Conservation (phyloP, 1,140 invertebrate species). For the Megalopta genalis region DNA sequence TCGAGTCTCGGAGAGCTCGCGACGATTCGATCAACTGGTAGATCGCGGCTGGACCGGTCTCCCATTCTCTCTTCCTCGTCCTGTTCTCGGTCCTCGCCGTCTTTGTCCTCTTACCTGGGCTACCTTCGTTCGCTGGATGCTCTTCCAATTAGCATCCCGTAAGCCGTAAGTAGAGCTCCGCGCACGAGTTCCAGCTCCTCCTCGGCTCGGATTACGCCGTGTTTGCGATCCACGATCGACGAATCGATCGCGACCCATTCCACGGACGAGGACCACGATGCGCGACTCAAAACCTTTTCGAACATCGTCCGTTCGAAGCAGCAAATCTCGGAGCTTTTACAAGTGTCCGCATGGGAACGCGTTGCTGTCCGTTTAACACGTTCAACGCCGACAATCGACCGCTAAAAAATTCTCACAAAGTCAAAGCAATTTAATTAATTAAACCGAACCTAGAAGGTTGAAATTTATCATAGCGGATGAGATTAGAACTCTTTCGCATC, state of each 20-base stretch:
- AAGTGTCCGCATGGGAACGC: too few species aligned
- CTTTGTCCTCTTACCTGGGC: neutral
- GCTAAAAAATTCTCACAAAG: too few species aligned
- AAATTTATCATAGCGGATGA: too few species aligned
- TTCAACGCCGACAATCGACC: too few species aligned
- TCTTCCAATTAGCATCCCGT: slow-evolving; percentile 50
- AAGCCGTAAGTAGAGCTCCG: slow-evolving; percentile 12
- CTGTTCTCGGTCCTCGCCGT: neutral
- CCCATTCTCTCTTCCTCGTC: slow-evolving; percentile 6
- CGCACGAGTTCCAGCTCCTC: neutral
- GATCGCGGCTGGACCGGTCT: slow-evolving; percentile 47
- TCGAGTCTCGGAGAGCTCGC: slow-evolving; percentile 2
- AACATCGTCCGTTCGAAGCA: too few species aligned
- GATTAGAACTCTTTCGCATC: too few species aligned
- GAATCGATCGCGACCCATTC: neutral
- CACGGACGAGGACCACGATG: neutral
- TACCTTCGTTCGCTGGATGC: slow-evolving; percentile 5
- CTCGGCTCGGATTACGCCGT: neutral
- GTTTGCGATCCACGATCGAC: neutral
- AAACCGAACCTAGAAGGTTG: too few species aligned
- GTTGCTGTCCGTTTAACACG: too few species aligned
- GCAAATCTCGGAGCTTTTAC: too few species aligned
- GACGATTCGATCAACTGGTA: slow-evolving; percentile 39
- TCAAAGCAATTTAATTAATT: too few species aligned
- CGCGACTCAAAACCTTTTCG: too few species aligned